Percentiles rank a stretch among this genome's conserved stretches.
These are phyloP conservation scores for Coregonus sp. DNA, from an alignment of 2,797 vertebrate genomes.

Conservation along the genomic window DNA sequence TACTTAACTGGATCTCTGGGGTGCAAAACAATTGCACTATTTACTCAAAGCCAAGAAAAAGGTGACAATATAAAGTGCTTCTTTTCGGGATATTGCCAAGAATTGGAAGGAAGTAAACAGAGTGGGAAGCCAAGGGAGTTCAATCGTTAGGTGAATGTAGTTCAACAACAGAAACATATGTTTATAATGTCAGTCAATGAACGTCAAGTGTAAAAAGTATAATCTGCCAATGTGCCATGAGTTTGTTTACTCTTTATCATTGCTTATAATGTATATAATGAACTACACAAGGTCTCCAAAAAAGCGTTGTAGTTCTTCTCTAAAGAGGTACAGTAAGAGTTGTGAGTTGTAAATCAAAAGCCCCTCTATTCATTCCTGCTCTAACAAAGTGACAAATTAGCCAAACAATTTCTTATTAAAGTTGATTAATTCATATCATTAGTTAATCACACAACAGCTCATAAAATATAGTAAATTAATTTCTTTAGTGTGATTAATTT, in stretches of 20 bases:
- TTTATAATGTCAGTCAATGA: not conserved
- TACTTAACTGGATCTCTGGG: slow-evolving; percentile 79
- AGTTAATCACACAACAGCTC: slow-evolving; percentile 80
- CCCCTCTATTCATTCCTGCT: slow-evolving; percentile 68
- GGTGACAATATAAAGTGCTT: slow-evolving; percentile 53
- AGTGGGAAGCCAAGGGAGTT: not conserved
- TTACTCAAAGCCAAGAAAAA: slow-evolving; percentile 62
- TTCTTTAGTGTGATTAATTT: slow-evolving; percentile 79
- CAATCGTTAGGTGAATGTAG: not conserved
- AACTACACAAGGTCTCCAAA: slow-evolving; percentile 6
- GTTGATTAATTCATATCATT: slow-evolving; percentile 87
- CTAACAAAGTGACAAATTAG: slow-evolving; percentile 85
- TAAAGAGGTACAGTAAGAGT: slow-evolving; percentile 48
- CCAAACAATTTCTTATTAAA: slow-evolving; percentile 85
- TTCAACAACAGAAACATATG: not conserved
- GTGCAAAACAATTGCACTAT: slow-evolving; percentile 72
- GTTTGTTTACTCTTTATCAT: not conserved
- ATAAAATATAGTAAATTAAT: slow-evolving; percentile 80
- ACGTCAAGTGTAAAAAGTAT: not conserved
- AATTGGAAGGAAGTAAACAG: not conserved
- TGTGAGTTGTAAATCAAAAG: slow-evolving; percentile 73
- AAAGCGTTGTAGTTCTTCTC: slow-evolving; percentile 32
- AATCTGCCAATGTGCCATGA: slow-evolving; percentile 1
- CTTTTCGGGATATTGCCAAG: slow-evolving; percentile 33
- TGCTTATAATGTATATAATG: slow-evolving; percentile 1